Conservation (phyloP, 1,140 invertebrate genomes). For the Lerema accius region DNA sequence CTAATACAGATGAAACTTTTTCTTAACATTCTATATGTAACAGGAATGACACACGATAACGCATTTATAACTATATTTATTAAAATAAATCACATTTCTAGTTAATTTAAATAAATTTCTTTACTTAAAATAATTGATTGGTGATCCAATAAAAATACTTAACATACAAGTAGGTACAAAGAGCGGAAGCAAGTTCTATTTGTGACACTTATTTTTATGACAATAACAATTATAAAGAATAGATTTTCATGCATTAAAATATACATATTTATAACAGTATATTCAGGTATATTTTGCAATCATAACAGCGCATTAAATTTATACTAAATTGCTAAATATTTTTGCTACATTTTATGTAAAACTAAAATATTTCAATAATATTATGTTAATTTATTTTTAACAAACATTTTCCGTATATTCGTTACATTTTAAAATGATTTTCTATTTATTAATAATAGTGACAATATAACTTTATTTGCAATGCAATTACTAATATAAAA, state of each 20-base stretch:
- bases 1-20: too few relatives aligned
- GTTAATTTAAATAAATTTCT: too few relatives aligned
- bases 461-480: not conserved
- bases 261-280: slow-evolving; percentile 15
- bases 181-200: slow-evolving; percentile 4
- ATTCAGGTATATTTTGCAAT: slow-evolving; percentile 8
- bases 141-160: too few relatives aligned
- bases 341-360: slow-evolving; percentile 15
- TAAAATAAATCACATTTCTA: too few relatives aligned
- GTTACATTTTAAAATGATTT: not conserved
- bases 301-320: slow-evolving; percentile 17
- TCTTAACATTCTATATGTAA: too few relatives aligned
- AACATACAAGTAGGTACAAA: too few relatives aligned
- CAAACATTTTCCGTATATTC: not conserved
- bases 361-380: not conserved
- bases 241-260: slow-evolving; percentile 23
- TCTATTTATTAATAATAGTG: not conserved
- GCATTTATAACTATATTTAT: too few relatives aligned
- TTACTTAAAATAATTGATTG: too few relatives aligned
- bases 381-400: not conserved
- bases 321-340: slow-evolving; percentile 9
- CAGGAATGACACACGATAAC: too few relatives aligned
- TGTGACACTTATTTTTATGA: slow-evolving; percentile 2
- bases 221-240: slow-evolving; percentile 25
- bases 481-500: slow-evolving; percentile 14